These are phyloP conservation scores for Heterodera schachtii DNA, from an alignment of 1,140 invertebrate genomes.

Conservation along the genomic window DNA sequence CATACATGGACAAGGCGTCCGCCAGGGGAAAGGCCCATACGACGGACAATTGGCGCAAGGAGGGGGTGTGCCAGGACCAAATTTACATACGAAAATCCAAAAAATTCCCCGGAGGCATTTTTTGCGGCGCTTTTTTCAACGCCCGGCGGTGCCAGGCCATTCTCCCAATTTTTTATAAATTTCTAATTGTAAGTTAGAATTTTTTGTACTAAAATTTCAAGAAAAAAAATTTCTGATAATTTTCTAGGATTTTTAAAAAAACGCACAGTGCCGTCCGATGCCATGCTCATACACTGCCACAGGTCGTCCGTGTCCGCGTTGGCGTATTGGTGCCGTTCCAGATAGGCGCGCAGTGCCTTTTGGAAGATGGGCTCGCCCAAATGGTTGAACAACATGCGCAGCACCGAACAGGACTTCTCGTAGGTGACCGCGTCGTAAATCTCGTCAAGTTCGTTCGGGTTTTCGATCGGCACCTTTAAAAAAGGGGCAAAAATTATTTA, in stretches of 20 bases:
- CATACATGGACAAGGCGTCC: no score
- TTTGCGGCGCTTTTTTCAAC: no score
- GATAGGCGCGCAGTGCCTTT: slow-evolving; percentile 89
- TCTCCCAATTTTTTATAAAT: no score
- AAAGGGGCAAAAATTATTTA: neutral
- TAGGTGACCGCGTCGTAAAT: slow-evolving; percentile 69
- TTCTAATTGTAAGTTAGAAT: no score
- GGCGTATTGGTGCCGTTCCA: slow-evolving; percentile 82
- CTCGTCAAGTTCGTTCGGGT: slow-evolving; percentile 55
- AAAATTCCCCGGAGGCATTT: no score
- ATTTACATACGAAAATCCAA: no score
- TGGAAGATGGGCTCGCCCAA: slow-evolving; percentile 88
- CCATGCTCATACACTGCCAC: slow-evolving; percentile 85
- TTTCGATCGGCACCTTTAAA: slow-evolving; percentile 66
- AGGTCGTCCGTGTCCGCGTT: slow-evolving; percentile 93
- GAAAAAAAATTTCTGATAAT: no score
- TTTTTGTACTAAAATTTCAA: no score
- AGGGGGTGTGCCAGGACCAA: no score
- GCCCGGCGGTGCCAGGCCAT: no score
- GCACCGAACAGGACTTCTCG: slow-evolving; percentile 75
- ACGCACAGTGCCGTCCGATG: slow-evolving; percentile 78
- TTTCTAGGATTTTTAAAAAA: neutral
- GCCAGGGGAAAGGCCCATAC: no score
- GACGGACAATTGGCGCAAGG: no score
- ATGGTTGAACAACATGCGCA: slow-evolving; percentile 92